Evolutionary conservation across 2,888 invertebrate species (phyloP).

Genomic region (Stomorhina lunata): DNA sequence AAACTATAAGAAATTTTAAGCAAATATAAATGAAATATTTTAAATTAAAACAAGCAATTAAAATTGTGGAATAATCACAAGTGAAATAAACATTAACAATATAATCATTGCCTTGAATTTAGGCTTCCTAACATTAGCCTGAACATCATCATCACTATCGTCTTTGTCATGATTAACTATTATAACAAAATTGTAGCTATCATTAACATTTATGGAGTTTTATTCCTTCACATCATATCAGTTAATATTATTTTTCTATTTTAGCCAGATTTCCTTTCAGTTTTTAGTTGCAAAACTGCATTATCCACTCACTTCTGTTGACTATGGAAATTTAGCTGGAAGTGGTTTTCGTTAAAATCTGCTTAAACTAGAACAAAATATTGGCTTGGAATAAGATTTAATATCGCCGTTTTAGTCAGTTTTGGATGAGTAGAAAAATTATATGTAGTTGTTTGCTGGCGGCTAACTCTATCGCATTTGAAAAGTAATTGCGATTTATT

Average conservation of each 20-base stretch:
- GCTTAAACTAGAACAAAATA: constrained; percentile 52
- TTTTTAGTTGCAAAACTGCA: background rate
- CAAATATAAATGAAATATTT: no score
- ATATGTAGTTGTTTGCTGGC: constrained; percentile 37
- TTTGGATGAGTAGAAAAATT: constrained; percentile 27
- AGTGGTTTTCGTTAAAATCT: constrained; percentile 39
- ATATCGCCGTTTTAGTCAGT: constrained; percentile 32
- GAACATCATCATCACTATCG: constrained; percentile 1
- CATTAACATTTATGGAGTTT: background rate
- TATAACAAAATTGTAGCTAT: background rate
- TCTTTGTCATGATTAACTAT: background rate
- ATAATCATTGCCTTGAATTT: background rate
- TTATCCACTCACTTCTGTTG: background rate
- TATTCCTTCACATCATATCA: background rate
- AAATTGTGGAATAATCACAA: background rate
- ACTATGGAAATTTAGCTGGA: constrained; percentile 42
- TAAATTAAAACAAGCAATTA: no score
- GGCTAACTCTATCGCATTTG: constrained; percentile 42
- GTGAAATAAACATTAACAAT: background rate
- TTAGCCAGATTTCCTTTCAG: background rate
- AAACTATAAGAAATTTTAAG: background rate
- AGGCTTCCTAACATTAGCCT: background rate
- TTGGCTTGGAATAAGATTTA: constrained; percentile 25
- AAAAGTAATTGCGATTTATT: constrained; percentile 62
- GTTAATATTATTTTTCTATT: background rate